These are phyloP conservation scores for Alectura lathami DNA, from an alignment of 2,113 vertebrate species.

Conservation along the genomic window DNA sequence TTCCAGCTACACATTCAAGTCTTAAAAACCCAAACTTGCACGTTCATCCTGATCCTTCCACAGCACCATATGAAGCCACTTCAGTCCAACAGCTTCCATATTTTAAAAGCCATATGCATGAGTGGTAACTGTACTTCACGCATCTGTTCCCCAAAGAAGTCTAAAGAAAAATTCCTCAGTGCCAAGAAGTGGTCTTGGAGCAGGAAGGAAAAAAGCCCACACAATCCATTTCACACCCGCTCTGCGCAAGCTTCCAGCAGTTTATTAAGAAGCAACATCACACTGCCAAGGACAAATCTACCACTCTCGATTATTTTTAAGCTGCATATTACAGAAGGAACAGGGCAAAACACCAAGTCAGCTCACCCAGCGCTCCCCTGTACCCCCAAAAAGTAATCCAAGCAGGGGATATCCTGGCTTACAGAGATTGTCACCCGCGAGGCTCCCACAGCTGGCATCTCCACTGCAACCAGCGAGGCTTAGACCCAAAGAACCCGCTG, in stretches of 20 bases:
- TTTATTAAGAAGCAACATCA: conserved; percentile 14
- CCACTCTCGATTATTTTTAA: not conserved
- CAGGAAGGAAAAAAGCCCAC: conserved; percentile 49
- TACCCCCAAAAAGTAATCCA: not conserved
- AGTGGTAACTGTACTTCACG: conserved; percentile 49
- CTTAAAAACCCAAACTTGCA: conserved; percentile 9
- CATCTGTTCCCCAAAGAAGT: conserved; percentile 64
- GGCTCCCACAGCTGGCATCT: not conserved
- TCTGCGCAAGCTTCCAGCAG: conserved; percentile 4
- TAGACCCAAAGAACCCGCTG: not conserved
- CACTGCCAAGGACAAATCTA: not conserved
- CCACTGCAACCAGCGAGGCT: not conserved
- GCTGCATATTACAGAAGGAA: not conserved
- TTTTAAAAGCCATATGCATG: conserved; percentile 63
- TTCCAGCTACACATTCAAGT: not conserved
- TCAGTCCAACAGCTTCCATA: conserved; percentile 68
- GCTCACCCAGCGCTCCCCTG: not conserved
- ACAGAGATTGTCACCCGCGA: not conserved
- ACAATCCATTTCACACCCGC: conserved; percentile 40
- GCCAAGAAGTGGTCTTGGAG: conserved; percentile 59
- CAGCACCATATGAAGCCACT: conserved; percentile 62
- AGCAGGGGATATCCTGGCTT: not conserved
- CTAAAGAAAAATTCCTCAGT: conserved; percentile 33
- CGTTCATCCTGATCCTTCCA: conserved; percentile 38
- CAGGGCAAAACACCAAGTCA: not conserved